Percentiles rank a stretch among this genome's conserved stretches.
Evolutionary conservation across 2,888 invertebrate species (phyloP).

Genomic region (Lasioglossum leucozonium): DNA sequence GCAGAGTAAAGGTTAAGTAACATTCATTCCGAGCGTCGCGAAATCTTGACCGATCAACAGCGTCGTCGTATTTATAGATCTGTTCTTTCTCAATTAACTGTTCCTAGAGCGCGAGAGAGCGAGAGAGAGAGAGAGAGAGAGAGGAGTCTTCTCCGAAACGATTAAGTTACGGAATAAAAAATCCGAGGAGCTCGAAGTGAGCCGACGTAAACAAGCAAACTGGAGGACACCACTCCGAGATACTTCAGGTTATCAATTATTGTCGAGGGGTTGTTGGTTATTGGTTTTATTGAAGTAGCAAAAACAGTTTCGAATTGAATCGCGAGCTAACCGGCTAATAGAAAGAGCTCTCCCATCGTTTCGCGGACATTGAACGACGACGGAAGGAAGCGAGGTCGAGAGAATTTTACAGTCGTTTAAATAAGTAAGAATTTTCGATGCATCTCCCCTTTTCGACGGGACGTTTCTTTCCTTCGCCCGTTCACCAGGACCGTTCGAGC

Average conservation of each 20-base stretch:
- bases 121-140: constrained; percentile 6
- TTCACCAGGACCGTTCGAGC: neutral
- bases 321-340: constrained; percentile 17
- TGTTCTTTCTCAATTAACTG: constrained; percentile 1
- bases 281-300: constrained; percentile 43
- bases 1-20: too few species aligned
- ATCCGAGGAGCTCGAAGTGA: constrained; percentile 21
- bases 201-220: constrained; percentile 27
- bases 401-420: constrained; percentile 21
- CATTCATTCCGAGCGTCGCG: neutral
- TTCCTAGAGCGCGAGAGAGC: neutral
- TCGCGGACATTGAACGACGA: neutral
- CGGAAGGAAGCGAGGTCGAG: too few species aligned
- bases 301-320: constrained; percentile 44
- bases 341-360: constrained; percentile 12
- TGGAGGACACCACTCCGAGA: constrained; percentile 33
- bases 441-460: neutral
- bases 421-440: constrained; percentile 34
- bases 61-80: constrained; percentile 24
- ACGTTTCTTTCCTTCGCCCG: constrained; percentile 6
- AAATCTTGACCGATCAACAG: constrained; percentile 7
- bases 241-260: constrained; percentile 58
- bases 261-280: constrained; percentile 36
- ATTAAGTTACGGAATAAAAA: constrained; percentile 39
- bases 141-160: constrained; percentile 25